Percentiles rank a stretch among this genome's conserved stretches.
phyloP scores from a whole-genome alignment of 2,113 vertebrate genomes.

The Sebastes schlegelii region DNA sequence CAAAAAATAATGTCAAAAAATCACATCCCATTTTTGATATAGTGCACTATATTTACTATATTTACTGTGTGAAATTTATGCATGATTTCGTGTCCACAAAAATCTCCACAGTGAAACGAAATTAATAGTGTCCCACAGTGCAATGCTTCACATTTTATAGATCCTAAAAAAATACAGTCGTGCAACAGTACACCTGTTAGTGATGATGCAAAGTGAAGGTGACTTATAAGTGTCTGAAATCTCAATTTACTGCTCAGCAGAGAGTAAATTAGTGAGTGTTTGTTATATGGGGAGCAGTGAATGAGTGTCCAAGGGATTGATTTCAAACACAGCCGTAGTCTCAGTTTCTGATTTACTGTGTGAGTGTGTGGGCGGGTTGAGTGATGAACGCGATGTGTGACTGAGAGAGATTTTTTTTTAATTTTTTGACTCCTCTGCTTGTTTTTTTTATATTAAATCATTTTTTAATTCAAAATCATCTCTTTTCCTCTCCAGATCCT shows the following conservation, averaged over 20 bases:
- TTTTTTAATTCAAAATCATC: background rate
- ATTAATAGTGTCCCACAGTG: background rate
- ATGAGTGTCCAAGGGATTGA: slow-evolving; percentile 15
- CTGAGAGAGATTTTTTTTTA: background rate
- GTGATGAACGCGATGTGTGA: slow-evolving; percentile 1
- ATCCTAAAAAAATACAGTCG: background rate
- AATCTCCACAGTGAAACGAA: background rate
- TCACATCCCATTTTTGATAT: too few species aligned
- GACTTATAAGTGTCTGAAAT: slow-evolving; percentile 20
- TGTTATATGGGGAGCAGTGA: background rate
- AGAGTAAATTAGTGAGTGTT: slow-evolving; percentile 3
- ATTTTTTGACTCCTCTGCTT: background rate
- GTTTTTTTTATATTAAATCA: background rate
- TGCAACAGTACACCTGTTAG: slow-evolving; percentile 8
- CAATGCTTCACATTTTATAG: background rate
- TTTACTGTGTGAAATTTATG: background rate
- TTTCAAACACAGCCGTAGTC: slow-evolving; percentile 9
- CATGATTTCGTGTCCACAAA: background rate
- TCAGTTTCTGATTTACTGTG: slow-evolving; percentile 23
- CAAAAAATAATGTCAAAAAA: too few species aligned
- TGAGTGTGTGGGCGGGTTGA: slow-evolving; percentile 10
- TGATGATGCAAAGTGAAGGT: slow-evolving; percentile 5
- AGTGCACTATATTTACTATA: background rate
- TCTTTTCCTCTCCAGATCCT: slow-evolving; percentile 70
- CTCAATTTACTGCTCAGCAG: slow-evolving; percentile 3